phyloP scores from a whole-genome alignment of 2,113 vertebrate species.

The Hemiscyllium ocellatum region DNA sequence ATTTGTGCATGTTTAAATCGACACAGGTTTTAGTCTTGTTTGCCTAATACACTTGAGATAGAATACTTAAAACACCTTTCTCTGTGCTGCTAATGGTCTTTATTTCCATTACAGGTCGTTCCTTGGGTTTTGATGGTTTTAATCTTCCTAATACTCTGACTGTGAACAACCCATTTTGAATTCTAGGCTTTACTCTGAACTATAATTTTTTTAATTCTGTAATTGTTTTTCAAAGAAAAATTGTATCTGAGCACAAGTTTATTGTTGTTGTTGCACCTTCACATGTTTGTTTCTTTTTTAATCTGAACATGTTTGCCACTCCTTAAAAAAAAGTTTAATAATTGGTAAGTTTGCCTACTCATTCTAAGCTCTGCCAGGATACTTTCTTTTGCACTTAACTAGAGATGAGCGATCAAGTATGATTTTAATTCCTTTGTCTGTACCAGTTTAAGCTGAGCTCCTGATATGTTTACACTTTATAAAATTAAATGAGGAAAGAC shows the following conservation, averaged over 20 bases:
- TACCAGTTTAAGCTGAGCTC: not conserved
- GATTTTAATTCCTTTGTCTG: not conserved
- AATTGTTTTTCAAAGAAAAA: no score
- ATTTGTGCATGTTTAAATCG: not conserved
- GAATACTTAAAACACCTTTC: not conserved
- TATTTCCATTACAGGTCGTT: not conserved
- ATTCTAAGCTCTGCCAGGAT: not conserved
- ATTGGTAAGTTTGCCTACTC: not conserved
- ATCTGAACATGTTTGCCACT: not conserved
- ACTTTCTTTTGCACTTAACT: not conserved
- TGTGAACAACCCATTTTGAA: not conserved
- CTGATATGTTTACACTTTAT: not conserved
- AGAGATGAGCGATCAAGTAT: not conserved
- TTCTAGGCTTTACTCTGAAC: not conserved
- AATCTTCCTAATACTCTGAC: not conserved
- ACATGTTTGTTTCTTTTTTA: not conserved
- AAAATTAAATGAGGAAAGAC: not conserved
- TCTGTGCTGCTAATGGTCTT: not conserved
- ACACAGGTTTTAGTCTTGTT: not conserved
- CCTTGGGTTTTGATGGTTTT: conserved; percentile 1
- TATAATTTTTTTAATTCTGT: no score
- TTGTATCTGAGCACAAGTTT: no score
- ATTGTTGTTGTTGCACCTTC: not conserved
- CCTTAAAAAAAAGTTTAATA: not conserved
- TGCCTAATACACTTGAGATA: not conserved